These are phyloP conservation scores for Rhegmatorhina hoffmannsi DNA, from an alignment of 2,113 vertebrate species.

Conservation along the genomic window DNA sequence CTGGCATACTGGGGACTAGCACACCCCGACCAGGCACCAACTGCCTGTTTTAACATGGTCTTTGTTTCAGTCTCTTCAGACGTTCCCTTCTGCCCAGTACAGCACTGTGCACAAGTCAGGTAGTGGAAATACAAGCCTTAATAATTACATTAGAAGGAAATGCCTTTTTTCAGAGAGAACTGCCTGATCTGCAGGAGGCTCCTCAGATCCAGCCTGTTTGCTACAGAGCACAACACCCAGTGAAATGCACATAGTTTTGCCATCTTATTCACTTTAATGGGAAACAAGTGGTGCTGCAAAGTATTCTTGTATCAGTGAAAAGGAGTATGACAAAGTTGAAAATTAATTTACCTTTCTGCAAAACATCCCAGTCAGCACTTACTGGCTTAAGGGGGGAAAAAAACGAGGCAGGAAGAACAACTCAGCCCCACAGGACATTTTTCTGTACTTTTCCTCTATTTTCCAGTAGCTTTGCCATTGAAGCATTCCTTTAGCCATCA, in stretches of 20 bases:
- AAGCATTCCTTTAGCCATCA: conserved; percentile 23
- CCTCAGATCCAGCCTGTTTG: not conserved
- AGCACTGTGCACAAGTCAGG: not conserved
- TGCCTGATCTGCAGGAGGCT: not conserved
- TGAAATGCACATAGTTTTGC: rapidly evolving
- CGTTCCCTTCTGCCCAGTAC: rapidly evolving
- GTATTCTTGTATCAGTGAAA: not conserved
- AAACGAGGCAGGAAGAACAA: not conserved
- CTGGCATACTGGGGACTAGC: too few species aligned
- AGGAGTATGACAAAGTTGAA: not conserved
- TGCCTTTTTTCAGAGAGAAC: not conserved
- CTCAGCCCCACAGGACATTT: not conserved
- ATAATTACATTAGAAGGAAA: not conserved
- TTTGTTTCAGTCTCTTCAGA: not conserved
- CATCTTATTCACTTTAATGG: not conserved
- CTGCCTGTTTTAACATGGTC: not conserved
- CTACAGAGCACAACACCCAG: not conserved
- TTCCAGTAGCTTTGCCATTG: conserved; percentile 24
- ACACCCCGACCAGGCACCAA: not conserved
- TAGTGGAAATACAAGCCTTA: not conserved
- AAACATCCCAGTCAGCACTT: conserved; percentile 22
- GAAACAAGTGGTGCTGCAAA: not conserved
- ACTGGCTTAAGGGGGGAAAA: not conserved
- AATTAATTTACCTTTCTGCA: conserved; percentile 7
- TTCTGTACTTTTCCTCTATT: conserved; percentile 28